These are phyloP conservation scores for Ailuropoda melanoleuca DNA, from an alignment of 2,113 vertebrate species.

Conservation along the genomic window DNA sequence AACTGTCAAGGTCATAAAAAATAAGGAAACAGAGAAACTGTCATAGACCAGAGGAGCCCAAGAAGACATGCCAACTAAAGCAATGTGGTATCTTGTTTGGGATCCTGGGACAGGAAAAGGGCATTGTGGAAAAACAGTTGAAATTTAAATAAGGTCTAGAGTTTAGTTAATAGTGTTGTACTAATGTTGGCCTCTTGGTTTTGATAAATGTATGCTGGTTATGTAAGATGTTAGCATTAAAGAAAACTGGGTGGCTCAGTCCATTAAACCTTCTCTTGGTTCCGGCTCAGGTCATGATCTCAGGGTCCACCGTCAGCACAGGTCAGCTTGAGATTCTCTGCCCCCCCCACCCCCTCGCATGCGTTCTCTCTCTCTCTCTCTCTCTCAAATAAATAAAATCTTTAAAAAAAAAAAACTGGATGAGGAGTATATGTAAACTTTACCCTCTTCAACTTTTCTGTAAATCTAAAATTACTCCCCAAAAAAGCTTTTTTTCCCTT, in stretches of 20 bases:
- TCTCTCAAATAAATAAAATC: not conserved
- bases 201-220: not conserved
- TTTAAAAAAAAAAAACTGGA: not conserved
- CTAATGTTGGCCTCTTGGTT: not conserved
- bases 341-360: fast-evolving
- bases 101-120: not conserved
- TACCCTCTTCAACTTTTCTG: not conserved
- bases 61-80: not conserved
- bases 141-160: not conserved
- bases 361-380: not conserved
- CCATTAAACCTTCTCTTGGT: not conserved
- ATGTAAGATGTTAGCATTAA: not conserved
- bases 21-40: not conserved
- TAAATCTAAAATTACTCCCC: not conserved
- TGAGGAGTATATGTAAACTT: not conserved
- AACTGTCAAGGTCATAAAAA: not conserved
- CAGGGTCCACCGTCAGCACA: not conserved
- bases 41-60: not conserved
- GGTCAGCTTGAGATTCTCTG: not conserved
- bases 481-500: not conserved
- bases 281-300: not conserved
- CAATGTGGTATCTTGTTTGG: not conserved
- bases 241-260: not conserved
- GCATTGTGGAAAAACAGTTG: not conserved
- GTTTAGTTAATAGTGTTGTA: not conserved